Base-by-base conservation (phyloP, 2,888 invertebrate genomes). In the Eupithecia insigniata region DNA sequence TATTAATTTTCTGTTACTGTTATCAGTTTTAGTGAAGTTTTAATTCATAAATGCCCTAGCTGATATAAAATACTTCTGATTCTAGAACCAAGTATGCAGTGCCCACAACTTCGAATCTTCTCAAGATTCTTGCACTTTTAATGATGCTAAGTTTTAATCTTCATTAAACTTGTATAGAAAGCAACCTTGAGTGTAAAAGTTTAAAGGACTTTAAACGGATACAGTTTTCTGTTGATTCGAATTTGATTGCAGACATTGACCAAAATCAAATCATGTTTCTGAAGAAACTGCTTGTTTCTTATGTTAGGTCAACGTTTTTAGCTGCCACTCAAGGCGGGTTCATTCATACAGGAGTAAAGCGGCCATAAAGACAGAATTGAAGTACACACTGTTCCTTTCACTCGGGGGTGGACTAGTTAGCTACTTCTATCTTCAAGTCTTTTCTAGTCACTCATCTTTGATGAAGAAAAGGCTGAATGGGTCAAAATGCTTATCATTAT, bases 221-320 rank as follows among this genome's bases (percentile, higher is more conserved):
- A 22, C 22, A 26, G 22, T 46, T 46, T 46, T 22, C 46, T 22
- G 46, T 55, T 55, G 22, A 12, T 14, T 55, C 26, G 4, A 12
- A 51, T 12, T 26, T 55, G 12, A 51, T 55, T 14, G 14, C 51
- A 26, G 26, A 55, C n/a, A n/a, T 12, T 51, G 34, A 66, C 79
- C 76, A 70, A 81, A 81, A 84, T 82, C 78, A 80, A 82, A 81
- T 82, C 76, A 78, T 77, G 79, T 78, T 64, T 74, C 78, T 75
- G 73, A 81, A 79, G 76, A 81, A 74, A 74, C 77, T 72, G 43
- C n/a, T n/a, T n/a, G n/a, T n/a, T n/a, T n/a, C n/a, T n/a, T n/a
- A n/a, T n/a, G n/a, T n/a, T n/a, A 68, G 73, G 72, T 73, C 70
- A 71, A 66, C 72, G 65, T 8, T 66, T 12, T 36, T 51, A 16